Evolutionary conservation across 2,888 invertebrate species (phyloP), one percentile per base, ranked within the genome.

Genomic region (Zaprionus bogoriensis): DNA sequence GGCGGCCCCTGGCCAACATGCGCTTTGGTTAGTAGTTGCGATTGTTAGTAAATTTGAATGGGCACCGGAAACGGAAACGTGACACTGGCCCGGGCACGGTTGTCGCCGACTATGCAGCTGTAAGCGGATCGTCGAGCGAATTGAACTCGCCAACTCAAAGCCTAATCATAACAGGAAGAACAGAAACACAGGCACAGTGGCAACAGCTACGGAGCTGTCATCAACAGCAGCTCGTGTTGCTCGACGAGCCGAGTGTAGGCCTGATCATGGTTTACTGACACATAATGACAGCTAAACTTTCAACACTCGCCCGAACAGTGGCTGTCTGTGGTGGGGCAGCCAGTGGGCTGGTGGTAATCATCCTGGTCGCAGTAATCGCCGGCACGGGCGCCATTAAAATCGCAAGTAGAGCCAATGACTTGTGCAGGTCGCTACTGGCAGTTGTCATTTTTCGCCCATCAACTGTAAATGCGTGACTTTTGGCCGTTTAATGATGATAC

Each of bases 401-500:
- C 74, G 47, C 25, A 52, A 42, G 60, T 30, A 19, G 55, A 68
- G 57, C 58, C 80, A 83, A 79, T 81, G 86, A 69, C 64, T 83
- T 77, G 83, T 69, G 66, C 77, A 67, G 77, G 64, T 80, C 67
- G 67, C 55, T 58, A 47, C 64, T 69, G 70, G 70, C 75, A 57
- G 66, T 58, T 52, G 65, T 65, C 55, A 62, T 62, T 60, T 50
- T 53, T 48, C 25, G 64, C 10, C 38, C 64, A 65, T 61, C 74
- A 76, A 71, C 82, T 67, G 52, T 69, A 69, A 85, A 87, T 81
- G 82, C 87, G 87, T 87, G 83, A 85, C 83, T 77, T 77, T 79
- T 82, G 83, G 87, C 73, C 87, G 69, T 84, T 87, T 84, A 84
- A 84, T 85, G 86, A 87, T 84, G 83, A 75, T 85, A 74, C 83